These are phyloP conservation scores for Sinodicranocentrus sp. DNA, from an alignment of 2,888 invertebrate genomes.

Conservation along the genomic window DNA sequence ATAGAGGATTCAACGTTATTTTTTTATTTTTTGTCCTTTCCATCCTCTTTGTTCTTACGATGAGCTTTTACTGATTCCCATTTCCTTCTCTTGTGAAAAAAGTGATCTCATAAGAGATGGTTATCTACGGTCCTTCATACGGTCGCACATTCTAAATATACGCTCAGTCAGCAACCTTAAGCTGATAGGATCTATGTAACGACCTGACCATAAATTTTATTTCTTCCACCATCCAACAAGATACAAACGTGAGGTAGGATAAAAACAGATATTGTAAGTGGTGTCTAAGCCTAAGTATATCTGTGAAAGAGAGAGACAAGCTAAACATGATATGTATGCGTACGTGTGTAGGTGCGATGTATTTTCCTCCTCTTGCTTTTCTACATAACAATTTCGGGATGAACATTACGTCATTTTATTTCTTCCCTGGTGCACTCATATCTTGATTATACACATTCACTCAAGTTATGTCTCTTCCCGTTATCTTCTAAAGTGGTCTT, in stretches of 20 bases:
- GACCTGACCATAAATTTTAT: slow-evolving; percentile 75
- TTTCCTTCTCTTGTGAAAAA: slow-evolving; percentile 60
- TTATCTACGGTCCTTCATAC: slow-evolving; percentile 70
- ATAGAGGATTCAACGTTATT: slow-evolving; percentile 43
- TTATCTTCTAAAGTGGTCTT: slow-evolving; percentile 7
- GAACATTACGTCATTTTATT: slow-evolving; percentile 65
- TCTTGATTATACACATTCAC: slow-evolving; percentile 51
- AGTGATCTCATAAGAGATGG: slow-evolving; percentile 68
- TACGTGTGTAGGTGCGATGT: slow-evolving; percentile 37
- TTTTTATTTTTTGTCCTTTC: slow-evolving; percentile 44
- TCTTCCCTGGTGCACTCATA: slow-evolving; percentile 46
- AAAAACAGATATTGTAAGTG: slow-evolving; percentile 64
- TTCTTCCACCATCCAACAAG: slow-evolving; percentile 71
- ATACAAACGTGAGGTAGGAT: slow-evolving; percentile 52
- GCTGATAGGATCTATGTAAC: slow-evolving; percentile 75
- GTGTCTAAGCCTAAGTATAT: slow-evolving; percentile 48
- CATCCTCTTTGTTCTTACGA: slow-evolving; percentile 47
- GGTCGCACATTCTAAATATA: slow-evolving; percentile 73
- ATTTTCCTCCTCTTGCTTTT: neutral
- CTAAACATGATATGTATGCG: slow-evolving; percentile 50
- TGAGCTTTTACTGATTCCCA: slow-evolving; percentile 65
- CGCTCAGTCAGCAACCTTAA: slow-evolving; percentile 73
- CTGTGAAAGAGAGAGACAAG: slow-evolving; percentile 25
- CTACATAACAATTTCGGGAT: slow-evolving; percentile 58
- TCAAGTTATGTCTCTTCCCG: slow-evolving; percentile 17